A percentile compares a stretch with the other conserved stretches of the same genome.
Conservation (phyloP, 2,888 invertebrate genomes). For the Lycaena phlaeas region DNA sequence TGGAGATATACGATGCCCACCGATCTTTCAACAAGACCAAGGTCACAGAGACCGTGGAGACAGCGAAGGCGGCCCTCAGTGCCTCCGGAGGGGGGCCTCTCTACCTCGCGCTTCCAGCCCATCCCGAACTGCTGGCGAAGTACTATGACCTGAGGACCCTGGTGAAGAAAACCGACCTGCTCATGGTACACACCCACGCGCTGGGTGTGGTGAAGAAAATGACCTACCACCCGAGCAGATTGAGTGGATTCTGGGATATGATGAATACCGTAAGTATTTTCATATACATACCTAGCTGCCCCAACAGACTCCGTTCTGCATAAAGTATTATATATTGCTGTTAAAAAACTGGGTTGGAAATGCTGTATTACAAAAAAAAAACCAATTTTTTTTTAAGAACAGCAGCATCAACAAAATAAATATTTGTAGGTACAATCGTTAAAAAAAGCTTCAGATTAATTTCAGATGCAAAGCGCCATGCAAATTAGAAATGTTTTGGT, state of each 20-base stretch:
- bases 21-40: constrained; percentile 64
- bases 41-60: constrained; percentile 57
- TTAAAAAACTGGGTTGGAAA: too few relatives aligned
- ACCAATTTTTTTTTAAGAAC: too few relatives aligned
- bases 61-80: constrained; percentile 54
- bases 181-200: constrained; percentile 79
- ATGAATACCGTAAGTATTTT: constrained; percentile 77
- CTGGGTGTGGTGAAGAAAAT: constrained; percentile 76
- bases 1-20: constrained; percentile 71
- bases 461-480: too few relatives aligned
- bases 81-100: constrained; percentile 66
- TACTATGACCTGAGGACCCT: constrained; percentile 79
- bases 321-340: too few relatives aligned
- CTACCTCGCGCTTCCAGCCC: constrained; percentile 75
- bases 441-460: too few relatives aligned
- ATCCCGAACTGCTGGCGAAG: constrained; percentile 78
- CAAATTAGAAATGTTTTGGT: too few relatives aligned
- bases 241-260: constrained; percentile 84
- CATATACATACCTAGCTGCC: too few relatives aligned
- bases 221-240: constrained; percentile 82
- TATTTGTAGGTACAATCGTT: too few relatives aligned
- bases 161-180: constrained; percentile 77
- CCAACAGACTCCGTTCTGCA: too few relatives aligned
- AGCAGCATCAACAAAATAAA: too few relatives aligned
- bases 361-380: too few relatives aligned